Percentiles rank a stretch among this genome's conserved stretches.
phyloP scores from a whole-genome alignment of 2,888 invertebrate genomes.

The Leucoma salicis region DNA sequence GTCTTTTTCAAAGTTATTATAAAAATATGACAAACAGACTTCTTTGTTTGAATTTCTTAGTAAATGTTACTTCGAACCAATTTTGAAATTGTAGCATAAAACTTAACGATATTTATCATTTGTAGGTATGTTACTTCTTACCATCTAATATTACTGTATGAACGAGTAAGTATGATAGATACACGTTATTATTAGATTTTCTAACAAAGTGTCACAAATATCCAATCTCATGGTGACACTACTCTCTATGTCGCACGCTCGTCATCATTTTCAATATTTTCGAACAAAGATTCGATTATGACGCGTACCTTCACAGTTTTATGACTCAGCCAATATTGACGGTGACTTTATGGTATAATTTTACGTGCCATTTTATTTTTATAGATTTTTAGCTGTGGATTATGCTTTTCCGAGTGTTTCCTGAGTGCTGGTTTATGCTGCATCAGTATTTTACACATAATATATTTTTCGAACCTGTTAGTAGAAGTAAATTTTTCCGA shows the following conservation, averaged over 20 bases:
- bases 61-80: too few relatives aligned
- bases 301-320: conserved; percentile 36
- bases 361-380: conserved; percentile 34
- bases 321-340: conserved; percentile 33
- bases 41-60: too few relatives aligned
- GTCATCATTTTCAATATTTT: conserved; percentile 42
- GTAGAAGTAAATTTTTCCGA: too few relatives aligned
- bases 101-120: too few relatives aligned
- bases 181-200: not conserved
- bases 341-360: conserved; percentile 43
- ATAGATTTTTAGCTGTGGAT: conserved; percentile 23
- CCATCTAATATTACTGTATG: too few relatives aligned
- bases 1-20: too few relatives aligned
- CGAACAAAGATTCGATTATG: conserved; percentile 44
- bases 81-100: too few relatives aligned
- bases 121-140: too few relatives aligned
- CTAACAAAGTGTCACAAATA: conserved; percentile 7
- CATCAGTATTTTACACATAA: conserved; percentile 18
- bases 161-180: too few relatives aligned
- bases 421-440: conserved; percentile 10
- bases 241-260: conserved; percentile 13
- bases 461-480: not conserved
- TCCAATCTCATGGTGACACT: conserved; percentile 12
- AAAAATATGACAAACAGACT: too few relatives aligned
- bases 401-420: conserved; percentile 18